Evolutionary conservation across 2,888 invertebrate genomes (phyloP).

Genomic region (Frankliniella fusca): DNA sequence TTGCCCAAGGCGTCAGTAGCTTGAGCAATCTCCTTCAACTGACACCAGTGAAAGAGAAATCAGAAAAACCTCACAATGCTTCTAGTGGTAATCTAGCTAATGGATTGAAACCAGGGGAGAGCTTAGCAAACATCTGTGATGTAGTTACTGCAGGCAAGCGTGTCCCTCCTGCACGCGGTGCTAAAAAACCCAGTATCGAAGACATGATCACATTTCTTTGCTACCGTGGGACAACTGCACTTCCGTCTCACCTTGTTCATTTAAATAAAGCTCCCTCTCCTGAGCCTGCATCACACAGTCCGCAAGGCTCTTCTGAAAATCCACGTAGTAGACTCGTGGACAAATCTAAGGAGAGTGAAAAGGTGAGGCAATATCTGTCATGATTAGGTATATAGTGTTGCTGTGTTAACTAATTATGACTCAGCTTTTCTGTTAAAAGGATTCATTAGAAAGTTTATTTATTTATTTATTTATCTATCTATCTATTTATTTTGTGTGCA

Average conservation of each 20-base stretch:
- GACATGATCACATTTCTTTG: conserved; percentile 82
- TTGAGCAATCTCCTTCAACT: conserved; percentile 51
- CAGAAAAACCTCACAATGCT: neutral
- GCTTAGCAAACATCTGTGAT: conserved; percentile 29
- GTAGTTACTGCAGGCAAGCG: conserved; percentile 40
- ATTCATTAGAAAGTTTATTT: neutral
- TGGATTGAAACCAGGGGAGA: conserved; percentile 36
- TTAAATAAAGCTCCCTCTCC: conserved; percentile 11
- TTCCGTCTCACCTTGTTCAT: neutral
- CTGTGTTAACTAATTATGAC: too few relatives aligned
- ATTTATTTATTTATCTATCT: too few relatives aligned
- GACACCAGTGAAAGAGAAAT: conserved; percentile 56
- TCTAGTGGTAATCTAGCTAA: conserved; percentile 17
- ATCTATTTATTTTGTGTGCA: too few relatives aligned
- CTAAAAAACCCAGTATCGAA: conserved; percentile 73
- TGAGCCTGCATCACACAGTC: neutral
- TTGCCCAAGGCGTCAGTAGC: conserved; percentile 72
- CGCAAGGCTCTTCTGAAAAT: neutral
- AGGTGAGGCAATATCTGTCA: neutral
- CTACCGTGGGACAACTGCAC: conserved; percentile 59
- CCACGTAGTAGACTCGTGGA: neutral
- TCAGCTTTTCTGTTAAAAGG: neutral
- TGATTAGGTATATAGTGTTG: too few relatives aligned
- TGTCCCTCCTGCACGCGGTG: conserved; percentile 50
- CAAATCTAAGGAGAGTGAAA: neutral